These are phyloP conservation scores for Venusia cambrica DNA, from an alignment of 2,888 invertebrate species.

Conservation along the genomic window DNA sequence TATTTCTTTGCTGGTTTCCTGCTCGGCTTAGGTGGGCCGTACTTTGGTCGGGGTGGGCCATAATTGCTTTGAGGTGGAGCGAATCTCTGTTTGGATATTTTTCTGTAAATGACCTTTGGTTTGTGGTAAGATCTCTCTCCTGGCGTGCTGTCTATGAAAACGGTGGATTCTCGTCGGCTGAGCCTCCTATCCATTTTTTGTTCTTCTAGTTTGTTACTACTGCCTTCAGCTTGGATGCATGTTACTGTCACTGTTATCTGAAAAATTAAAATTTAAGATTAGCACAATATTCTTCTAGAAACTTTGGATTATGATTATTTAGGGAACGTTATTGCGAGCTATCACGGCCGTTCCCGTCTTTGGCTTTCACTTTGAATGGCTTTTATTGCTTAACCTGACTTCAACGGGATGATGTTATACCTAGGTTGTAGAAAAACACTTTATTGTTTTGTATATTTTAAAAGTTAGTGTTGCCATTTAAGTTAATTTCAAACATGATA, in stretches of 20 bases:
- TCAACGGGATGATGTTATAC: too few relatives aligned
- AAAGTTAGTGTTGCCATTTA: too few relatives aligned
- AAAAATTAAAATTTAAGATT: constrained; percentile 31
- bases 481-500: too few relatives aligned
- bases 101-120: constrained; percentile 54
- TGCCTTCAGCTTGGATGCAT: constrained; percentile 37
- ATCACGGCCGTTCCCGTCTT: too few relatives aligned
- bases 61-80: constrained; percentile 41
- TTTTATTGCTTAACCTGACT: too few relatives aligned
- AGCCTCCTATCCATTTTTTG: constrained; percentile 31
- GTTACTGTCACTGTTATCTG: constrained; percentile 59
- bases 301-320: too few relatives aligned
- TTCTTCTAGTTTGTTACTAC: constrained; percentile 34
- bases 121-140: constrained; percentile 43
- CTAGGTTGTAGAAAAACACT: too few relatives aligned
- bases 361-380: too few relatives aligned
- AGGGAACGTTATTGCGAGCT: too few relatives aligned
- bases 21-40: constrained; percentile 38
- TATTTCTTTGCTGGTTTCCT: constrained; percentile 49
- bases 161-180: constrained; percentile 49
- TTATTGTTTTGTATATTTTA: too few relatives aligned
- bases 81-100: constrained; percentile 40
- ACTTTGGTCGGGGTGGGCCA: constrained; percentile 43
- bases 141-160: constrained; percentile 51
- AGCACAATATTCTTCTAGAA: too few relatives aligned